A percentile compares a stretch with the other conserved stretches of the same genome.
Evolutionary conservation across 2,888 invertebrate species (phyloP).

Genomic region (Megastigmus dorsalis): DNA sequence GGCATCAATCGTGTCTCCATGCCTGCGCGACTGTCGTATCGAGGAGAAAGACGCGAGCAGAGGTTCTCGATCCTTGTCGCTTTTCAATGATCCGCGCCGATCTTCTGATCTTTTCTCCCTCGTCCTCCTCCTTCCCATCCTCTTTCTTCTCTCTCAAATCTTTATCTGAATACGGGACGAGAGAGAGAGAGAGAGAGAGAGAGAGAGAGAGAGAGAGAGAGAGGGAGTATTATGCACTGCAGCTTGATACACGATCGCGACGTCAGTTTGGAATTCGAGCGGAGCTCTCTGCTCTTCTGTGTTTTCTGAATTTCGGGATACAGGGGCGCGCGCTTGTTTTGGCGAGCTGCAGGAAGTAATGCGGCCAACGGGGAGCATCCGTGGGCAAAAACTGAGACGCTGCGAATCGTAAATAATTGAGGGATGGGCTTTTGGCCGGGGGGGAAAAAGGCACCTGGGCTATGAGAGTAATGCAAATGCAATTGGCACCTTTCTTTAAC

Average conservation of each 20-base stretch:
- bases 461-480: constrained; percentile 30
- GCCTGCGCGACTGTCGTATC: constrained; percentile 11
- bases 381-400: constrained; percentile 6
- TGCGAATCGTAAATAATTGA: constrained; percentile 22
- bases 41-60: constrained; percentile 4
- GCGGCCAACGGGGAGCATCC: neutral
- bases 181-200: neutral
- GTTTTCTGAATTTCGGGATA: constrained; percentile 38
- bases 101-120: neutral
- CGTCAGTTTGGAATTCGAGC: constrained; percentile 33
- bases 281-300: neutral
- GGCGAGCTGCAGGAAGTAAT: constrained; percentile 15
- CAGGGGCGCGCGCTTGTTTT: neutral
- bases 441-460: neutral
- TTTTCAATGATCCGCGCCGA: constrained; percentile 43
- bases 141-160: neutral
- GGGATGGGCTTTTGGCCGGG: neutral
- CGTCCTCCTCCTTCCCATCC: neutral
- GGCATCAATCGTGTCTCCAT: constrained; percentile 55
- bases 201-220: neutral
- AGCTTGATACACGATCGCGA: constrained; percentile 10
- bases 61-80: constrained; percentile 45
- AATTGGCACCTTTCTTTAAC: constrained; percentile 34
- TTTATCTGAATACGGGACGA: constrained; percentile 22
- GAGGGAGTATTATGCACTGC: constrained; percentile 22